phyloP scores from a whole-genome alignment of 2,797 vertebrate genomes.

The Phalanger gymnotis region DNA sequence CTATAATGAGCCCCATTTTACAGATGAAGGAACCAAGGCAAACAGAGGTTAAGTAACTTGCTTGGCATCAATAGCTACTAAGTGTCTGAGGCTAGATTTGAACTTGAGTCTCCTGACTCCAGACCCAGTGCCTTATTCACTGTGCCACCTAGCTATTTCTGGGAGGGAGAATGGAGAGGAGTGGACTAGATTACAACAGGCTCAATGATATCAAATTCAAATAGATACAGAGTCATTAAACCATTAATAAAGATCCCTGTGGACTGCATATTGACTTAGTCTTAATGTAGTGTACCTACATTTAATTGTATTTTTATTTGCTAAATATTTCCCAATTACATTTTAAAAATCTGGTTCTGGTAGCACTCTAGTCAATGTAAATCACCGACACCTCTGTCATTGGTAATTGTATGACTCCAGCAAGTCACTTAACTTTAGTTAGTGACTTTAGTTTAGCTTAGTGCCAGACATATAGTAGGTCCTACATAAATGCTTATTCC shows the following conservation, averaged over 20 bases:
- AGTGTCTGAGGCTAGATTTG: neutral
- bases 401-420: neutral
- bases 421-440: neutral
- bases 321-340: neutral
- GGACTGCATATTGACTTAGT: neutral
- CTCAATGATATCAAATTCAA: neutral
- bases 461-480: neutral
- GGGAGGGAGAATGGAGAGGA: neutral
- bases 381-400: neutral
- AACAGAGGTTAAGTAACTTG: neutral
- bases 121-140: neutral
- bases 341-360: neutral
- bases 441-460: too few species aligned
- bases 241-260: neutral
- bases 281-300: neutral
- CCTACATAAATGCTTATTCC: neutral
- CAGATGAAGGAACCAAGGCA: neutral
- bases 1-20: neutral
- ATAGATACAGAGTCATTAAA: neutral
- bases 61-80: neutral
- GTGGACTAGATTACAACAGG: neutral
- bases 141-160: neutral
- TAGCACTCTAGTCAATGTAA: neutral
- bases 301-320: neutral
- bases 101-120: neutral